These are phyloP conservation scores for Lucinisca nassula DNA, from an alignment of 2,888 invertebrate genomes.

Conservation along the genomic window DNA sequence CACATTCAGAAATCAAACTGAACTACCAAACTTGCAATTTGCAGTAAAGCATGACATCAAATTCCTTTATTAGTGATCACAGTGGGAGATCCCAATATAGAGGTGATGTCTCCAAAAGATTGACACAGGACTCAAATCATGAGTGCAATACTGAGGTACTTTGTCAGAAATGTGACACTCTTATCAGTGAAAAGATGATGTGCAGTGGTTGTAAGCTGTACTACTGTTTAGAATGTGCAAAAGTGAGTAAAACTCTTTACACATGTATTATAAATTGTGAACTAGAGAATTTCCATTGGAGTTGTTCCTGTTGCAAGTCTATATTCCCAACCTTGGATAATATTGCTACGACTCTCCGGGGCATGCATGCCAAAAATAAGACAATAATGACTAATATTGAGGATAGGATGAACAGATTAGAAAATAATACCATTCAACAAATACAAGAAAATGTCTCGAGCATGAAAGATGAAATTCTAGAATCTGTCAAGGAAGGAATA, in stretches of 20 bases:
- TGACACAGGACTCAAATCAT: background rate
- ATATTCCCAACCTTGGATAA: background rate
- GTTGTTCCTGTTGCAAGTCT: background rate
- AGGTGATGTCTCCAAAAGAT: background rate
- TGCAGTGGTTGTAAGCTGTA: background rate
- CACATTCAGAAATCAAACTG: too few relatives aligned
- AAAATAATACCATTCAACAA: background rate
- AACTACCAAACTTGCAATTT: too few relatives aligned
- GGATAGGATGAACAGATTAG: background rate
- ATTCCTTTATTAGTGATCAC: too few relatives aligned
- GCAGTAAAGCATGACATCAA: too few relatives aligned
- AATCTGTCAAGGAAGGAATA: background rate
- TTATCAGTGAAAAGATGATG: background rate
- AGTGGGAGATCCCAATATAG: too few relatives aligned
- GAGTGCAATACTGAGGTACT: background rate
- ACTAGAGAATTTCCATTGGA: background rate
- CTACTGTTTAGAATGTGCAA: background rate
- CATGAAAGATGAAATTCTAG: background rate
- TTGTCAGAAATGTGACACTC: background rate
- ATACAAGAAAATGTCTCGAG: background rate
- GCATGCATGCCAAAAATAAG: background rate
- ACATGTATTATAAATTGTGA: background rate
- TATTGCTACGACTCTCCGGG: background rate
- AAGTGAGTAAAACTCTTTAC: background rate
- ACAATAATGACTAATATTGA: background rate